Evolutionary conservation across 1,140 invertebrate species (phyloP), one percentile per base, ranked within the genome.

Genomic region (Drosophila ananassae): DNA sequence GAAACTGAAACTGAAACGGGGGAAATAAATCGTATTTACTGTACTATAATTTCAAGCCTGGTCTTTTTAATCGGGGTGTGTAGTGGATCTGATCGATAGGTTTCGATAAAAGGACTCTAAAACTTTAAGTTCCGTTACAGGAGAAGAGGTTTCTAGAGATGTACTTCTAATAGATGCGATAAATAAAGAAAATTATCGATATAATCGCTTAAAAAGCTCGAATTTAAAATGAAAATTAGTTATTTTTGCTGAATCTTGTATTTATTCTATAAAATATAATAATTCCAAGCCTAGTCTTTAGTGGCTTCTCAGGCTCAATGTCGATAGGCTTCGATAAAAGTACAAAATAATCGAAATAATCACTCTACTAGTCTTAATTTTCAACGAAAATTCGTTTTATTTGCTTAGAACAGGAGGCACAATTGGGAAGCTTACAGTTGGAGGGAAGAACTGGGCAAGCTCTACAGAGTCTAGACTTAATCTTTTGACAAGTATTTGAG

Each of bases 11-110:
- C 44, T 63, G 54, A 80, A 71, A 66, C 47, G 73, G 75, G 63
- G 53, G 21, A 66, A 84, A 84, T 84, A 84, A 87, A 84, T 80
- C 82, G 61, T 87, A 84, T 87, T 77, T 81, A 84, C 72, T 75
- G 72, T 75, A 75, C 60, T 22, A 74, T 74, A 72, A 60, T 25
- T 71, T 48, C 54, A 63, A 63, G 54, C 39, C 25, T 25, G 17
- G 39, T 34, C 22, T 25, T 46, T 48, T 62, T 10, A 17, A 47
- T 47, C 12, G 34, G 10, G 25, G 21, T 48, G 1, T n/a, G 2
- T 25, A 8, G 10, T 1, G 2, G 17, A n/a, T 3, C 32, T 9
- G 1, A 10, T 37, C 9, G 1, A 44, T 6, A 1, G 34, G 12
- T 9, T 37, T 37, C n/a, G 13, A 44, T 13, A 17, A 17, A 17